Base-by-base conservation (phyloP, 1,140 invertebrate genomes). In the Drosophila parabipectinata region DNA sequence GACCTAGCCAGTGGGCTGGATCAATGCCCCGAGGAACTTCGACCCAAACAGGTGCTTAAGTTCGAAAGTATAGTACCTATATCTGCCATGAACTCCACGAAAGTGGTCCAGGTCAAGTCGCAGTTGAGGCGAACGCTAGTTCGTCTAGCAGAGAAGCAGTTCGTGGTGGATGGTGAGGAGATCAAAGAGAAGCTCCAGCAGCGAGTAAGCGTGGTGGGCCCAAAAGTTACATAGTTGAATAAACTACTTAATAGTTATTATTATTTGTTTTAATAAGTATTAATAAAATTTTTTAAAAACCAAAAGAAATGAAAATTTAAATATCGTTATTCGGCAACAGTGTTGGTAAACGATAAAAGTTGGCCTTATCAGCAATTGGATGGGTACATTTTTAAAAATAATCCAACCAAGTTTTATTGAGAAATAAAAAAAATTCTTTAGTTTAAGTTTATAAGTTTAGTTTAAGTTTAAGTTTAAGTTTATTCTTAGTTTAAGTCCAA, bases 21-120 rank as follows among this genome's bases (percentile, higher is more conserved):
- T 9, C 90, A 93, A 61, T 93, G 95, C 77, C 94, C 95, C 1
- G 93, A 95, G 71, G 93, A 95, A 73, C 92, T 97, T 8, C 92
- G 93, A 58, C 96, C 97, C 1, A 92, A 94, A 48, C 94, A 92
- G 61, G 66, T 94, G 1, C 90, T 98, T 0, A 93, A 94, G 52
- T 98, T 98, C 92, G 93, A 96, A 63, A 92, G 94, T 73, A 93
- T 97, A 37, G 79, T 96, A 14, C 92, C 94, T 14, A 94, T 96
- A 79, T 95, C 95, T 15, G 95, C 95, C 48, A 92, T 93, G 34
- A 91, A 92, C 61, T 78, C 81, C 1, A 79, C 92, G 2, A 93
- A 93, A 78, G 91, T 95, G 9, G 71, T 92, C 10, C 72, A 93
- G 15, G 91, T 95, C 2, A 95, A 95, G 87, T 44, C 93, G 7